Conservation (phyloP, 1,140 invertebrate species). For the Orius insidiosus region DNA sequence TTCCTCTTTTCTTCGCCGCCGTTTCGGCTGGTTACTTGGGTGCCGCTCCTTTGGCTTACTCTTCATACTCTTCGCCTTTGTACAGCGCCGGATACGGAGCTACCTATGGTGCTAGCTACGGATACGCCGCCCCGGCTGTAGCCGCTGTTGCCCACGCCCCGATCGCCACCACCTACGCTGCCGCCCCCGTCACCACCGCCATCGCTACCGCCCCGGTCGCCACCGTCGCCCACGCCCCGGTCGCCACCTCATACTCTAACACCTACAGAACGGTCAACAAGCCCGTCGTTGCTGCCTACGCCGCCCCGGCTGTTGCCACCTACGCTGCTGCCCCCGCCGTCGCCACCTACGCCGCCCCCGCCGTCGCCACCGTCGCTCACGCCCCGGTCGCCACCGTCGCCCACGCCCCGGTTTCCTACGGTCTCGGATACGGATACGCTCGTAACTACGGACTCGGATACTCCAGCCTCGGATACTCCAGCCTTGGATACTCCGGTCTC, state of each 20-base stretch:
- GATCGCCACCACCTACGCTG: slow-evolving; percentile 2
- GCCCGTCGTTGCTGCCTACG: slow-evolving; percentile 1
- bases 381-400: slow-evolving; percentile 6
- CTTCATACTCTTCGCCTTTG: not conserved
- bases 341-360: slow-evolving; percentile 6
- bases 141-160: slow-evolving; percentile 2
- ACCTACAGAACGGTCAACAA: slow-evolving; percentile 11
- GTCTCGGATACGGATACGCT: no score
- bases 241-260: slow-evolving; percentile 12
- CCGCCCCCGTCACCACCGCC: not conserved
- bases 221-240: slow-evolving; percentile 8
- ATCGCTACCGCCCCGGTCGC: slow-evolving; percentile 4
- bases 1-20: slow-evolving; percentile 7
- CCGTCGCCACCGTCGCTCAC: slow-evolving; percentile 4
- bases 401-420: not conserved
- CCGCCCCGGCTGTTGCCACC: slow-evolving; percentile 5
- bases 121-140: slow-evolving; percentile 1
- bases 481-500: not conserved
- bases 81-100: not conserved
- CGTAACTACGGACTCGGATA: not conserved
- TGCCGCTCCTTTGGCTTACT: slow-evolving; percentile 1
- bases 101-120: not conserved
- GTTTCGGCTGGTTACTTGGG: slow-evolving; percentile 6
- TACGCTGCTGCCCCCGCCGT: slow-evolving; percentile 10
- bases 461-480: not conserved